phyloP scores from a whole-genome alignment of 2,113 vertebrate genomes.

The Polypterus senegalus region DNA sequence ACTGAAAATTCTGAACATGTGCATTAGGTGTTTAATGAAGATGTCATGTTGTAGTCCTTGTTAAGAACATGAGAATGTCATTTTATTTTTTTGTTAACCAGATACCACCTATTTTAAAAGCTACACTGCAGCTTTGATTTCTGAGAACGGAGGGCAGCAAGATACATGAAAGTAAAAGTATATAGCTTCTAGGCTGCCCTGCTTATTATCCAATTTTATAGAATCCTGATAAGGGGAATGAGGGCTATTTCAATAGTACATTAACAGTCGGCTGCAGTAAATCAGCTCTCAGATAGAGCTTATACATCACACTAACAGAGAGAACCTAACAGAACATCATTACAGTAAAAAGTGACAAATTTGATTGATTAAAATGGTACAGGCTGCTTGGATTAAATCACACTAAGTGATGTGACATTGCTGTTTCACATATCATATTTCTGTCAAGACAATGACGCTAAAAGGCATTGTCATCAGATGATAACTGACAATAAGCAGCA shows the following conservation, averaged over 20 bases:
- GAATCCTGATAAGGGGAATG: slow-evolving; percentile 51
- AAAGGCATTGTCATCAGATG: slow-evolving; percentile 82
- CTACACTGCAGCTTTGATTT: too few relatives aligned
- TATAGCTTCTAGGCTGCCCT: slow-evolving; percentile 16
- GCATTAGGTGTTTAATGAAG: too few relatives aligned
- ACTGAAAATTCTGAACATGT: too few relatives aligned
- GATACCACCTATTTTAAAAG: too few relatives aligned
- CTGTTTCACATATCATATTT: slow-evolving; percentile 94
- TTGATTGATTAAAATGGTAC: slow-evolving; percentile 96
- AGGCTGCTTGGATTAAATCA: slow-evolving; percentile 85
- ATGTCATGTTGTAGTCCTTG: too few relatives aligned
- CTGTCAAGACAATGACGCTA: slow-evolving; percentile 88
- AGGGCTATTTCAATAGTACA: slow-evolving; percentile 50
- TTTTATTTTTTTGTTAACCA: too few relatives aligned
- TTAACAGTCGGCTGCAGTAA: slow-evolving; percentile 54
- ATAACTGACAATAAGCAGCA: slow-evolving; percentile 85
- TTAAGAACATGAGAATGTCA: too few relatives aligned
- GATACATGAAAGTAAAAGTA: too few relatives aligned
- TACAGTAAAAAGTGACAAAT: slow-evolving; percentile 76
- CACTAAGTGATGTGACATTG: slow-evolving; percentile 89
- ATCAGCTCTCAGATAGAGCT: slow-evolving; percentile 71
- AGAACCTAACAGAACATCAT: slow-evolving; percentile 79
- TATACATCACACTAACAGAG: slow-evolving; percentile 77
- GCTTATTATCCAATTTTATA: slow-evolving; percentile 64
- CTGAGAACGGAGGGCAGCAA: too few relatives aligned